Conservation (phyloP, 2,113 vertebrate genomes). For the Nothoprocta perdicaria region DNA sequence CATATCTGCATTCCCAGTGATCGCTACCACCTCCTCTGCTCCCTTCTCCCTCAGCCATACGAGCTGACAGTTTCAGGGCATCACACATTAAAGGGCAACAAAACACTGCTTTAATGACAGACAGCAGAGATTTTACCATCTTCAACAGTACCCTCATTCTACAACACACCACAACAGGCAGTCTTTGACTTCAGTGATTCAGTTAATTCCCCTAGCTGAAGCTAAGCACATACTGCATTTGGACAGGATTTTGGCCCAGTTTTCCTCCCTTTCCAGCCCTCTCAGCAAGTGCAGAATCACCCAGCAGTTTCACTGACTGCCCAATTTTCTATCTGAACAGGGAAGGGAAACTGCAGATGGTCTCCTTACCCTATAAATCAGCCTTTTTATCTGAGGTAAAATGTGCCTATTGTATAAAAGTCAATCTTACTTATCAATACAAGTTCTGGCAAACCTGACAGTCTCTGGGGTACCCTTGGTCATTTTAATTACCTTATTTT, state of each 20-base stretch:
- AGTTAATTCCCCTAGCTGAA: neutral
- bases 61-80: neutral
- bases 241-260: neutral
- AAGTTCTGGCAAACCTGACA: neutral
- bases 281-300: neutral
- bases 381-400: neutral
- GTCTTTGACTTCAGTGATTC: neutral
- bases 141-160: fast-evolving
- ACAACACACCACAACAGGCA: neutral
- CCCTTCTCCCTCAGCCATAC: no score
- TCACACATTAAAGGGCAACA: neutral
- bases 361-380: neutral
- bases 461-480: neutral
- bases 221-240: fast-evolving
- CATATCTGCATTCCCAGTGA: neutral
- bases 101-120: neutral
- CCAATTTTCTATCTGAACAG: neutral
- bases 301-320: neutral
- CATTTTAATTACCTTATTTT: neutral
- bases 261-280: neutral
- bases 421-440: neutral
- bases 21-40: neutral
- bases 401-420: neutral
- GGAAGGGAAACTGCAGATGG: neutral
- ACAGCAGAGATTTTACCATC: neutral